Base-by-base conservation (phyloP, 2,888 invertebrate genomes). In the Pegoplata infirma region DNA sequence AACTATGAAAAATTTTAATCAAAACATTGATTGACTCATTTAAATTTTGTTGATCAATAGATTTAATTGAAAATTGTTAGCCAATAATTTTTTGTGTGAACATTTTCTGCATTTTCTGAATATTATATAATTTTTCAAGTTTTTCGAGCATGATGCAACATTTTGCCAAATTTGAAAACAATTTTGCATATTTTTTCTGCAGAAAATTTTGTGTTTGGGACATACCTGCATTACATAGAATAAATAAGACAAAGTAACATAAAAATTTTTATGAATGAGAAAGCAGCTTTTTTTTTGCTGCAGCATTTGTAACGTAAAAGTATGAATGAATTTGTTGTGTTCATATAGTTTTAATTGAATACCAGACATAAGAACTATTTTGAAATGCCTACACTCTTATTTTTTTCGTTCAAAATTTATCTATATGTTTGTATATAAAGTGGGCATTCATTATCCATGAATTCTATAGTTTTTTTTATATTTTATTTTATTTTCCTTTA, bases 281-380 rank as follows among this genome's bases (percentile, higher is more conserved):
- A 40, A 49, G 32, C 8, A 40, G n/a, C n/a, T n/a, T n/a, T n/a
- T n/a, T n/a, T n/a, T n/a, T n/a, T n/a, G 12, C 47, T 55, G 23
- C 17, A 47, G 23, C 17, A 47, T 7, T n/a, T n/a, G 14, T 16
- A 23, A 67, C 36, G 14, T 67, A 12, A 40, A 40, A n/a, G 67
- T 75, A 74, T 79, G 74, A 79, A 79, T 79, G 78, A 74, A 74
- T 55, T 69, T 69, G 7, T 63, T 56, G 44, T 40, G 21, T 73
- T 16, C 23, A 14, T 61, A 40, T 25, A 17, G 49, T 55, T 71
- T 68, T 73, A 78, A 78, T 78, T 78, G 77, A 68, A 78, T 78
- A 64, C 68, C 73, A 78, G 77, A 78, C 77, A 73, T 53, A 63
- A 64, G 64, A 78, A 73, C 63, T 73, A 73, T 77, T 73, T 77